These are phyloP conservation scores for Oophaga pumilio DNA, from an alignment of 2,113 vertebrate genomes.

Conservation along the genomic window DNA sequence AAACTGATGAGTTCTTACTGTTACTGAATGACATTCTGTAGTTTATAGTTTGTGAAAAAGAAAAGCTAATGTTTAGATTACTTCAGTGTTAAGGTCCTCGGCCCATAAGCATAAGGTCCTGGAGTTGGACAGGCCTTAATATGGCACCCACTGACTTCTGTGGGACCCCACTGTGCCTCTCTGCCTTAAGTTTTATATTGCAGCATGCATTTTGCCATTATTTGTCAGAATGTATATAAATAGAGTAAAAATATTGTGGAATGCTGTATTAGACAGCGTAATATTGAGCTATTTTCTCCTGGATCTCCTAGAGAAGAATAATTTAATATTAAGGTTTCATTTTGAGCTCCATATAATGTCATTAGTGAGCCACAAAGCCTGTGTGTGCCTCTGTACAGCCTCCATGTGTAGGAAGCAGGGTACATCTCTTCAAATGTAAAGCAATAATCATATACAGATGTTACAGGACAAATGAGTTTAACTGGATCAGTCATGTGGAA, in stretches of 20 bases:
- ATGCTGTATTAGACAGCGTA: background rate
- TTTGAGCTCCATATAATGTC: background rate
- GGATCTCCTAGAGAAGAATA: background rate
- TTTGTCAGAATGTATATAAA: background rate
- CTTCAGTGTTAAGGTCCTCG: background rate
- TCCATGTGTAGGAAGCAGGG: background rate
- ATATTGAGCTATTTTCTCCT: background rate
- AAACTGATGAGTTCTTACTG: background rate
- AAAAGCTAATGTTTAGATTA: too few species aligned
- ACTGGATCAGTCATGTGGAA: background rate
- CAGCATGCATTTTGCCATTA: background rate
- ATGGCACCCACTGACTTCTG: background rate
- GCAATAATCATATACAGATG: background rate
- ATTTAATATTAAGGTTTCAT: background rate
- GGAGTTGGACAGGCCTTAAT: background rate
- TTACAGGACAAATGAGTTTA: background rate
- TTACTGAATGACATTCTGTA: background rate
- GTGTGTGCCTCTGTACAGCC: background rate
- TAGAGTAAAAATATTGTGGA: background rate
- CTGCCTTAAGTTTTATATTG: background rate
- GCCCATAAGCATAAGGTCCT: background rate
- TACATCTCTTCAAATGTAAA: background rate
- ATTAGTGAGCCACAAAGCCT: background rate
- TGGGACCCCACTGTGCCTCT: background rate
- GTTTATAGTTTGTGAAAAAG: background rate